Base-by-base conservation (phyloP, 2,888 invertebrate genomes). In the Dichetophora obliterata region DNA sequence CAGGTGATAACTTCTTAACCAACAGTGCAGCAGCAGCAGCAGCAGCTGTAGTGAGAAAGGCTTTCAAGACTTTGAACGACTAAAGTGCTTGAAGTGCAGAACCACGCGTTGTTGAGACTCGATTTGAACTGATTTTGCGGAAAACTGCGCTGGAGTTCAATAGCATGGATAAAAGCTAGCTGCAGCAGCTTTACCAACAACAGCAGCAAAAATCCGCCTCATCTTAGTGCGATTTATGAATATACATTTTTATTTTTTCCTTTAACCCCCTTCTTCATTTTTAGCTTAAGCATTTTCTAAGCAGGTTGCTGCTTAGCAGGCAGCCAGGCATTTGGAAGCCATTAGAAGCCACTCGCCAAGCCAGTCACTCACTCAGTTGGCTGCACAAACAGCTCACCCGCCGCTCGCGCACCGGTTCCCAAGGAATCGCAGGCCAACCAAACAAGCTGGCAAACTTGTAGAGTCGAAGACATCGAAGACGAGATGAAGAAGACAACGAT, bases 111-210 rank as follows among this genome's bases (percentile, higher is more conserved):
- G 76, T 77, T 83, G 80, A 78, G 85, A 80, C 84, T 86, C 82
- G 84, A 78, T 81, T 82, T 81, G 82, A 85, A 87, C 86, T 87
- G 87, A 86, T 85, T 85, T 84, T 82, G 82, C 82, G 85, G 80
- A 83, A 86, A 86, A 82, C 86, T 83, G 79, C 76, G 81, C 82
- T 83, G 84, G 87, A 87, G 88, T 87, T 87, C 86, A 86, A 87
- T 87, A 87, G 87, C 87, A 86, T 85, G 85, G 84, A 86, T 83
- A 82, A 81, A 75, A 76, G 73, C 69, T 84, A 84, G 82, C 84
- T 78, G 73, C 66, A 63, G 72, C 71, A 69, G 57, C 75, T 22
- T 24, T 34, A 31, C 57, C 84, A 82, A 80, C 69, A 31, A 24
- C 61, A 34, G n/a, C 52, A 34, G 57, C 75, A 54, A 19, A 14